Conservation (phyloP, 1,140 invertebrate species). For the Listronotus bonariensis region DNA sequence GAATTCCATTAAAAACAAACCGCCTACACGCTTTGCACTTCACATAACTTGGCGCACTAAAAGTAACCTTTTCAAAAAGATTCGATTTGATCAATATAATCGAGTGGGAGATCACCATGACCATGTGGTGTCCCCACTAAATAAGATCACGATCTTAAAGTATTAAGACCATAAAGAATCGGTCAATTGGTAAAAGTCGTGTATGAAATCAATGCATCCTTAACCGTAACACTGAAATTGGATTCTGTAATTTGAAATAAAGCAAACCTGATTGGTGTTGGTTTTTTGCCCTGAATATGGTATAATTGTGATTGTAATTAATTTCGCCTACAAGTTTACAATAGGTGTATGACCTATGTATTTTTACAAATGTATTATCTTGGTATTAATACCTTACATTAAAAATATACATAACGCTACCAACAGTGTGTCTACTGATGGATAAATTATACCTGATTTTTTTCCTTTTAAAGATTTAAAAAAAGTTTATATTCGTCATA, state of each 20-base stretch:
- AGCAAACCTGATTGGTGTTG: too few relatives aligned
- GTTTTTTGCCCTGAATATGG: too few relatives aligned
- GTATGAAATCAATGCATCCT: slow-evolving; percentile 24
- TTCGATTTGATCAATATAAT: slow-evolving; percentile 16
- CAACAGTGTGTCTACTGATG: too few relatives aligned
- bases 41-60: slow-evolving; percentile 10
- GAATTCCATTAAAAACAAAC: slow-evolving; percentile 15
- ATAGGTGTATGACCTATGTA: too few relatives aligned
- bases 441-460: too few relatives aligned
- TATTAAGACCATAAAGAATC: slow-evolving; percentile 27
- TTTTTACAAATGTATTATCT: too few relatives aligned
- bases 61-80: slow-evolving; percentile 12
- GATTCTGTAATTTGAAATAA: slow-evolving; percentile 10
- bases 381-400: too few relatives aligned
- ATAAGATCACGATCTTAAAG: slow-evolving; percentile 25
- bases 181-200: slow-evolving; percentile 27
- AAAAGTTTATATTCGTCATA: too few relatives aligned
- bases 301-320: too few relatives aligned
- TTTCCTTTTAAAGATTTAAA: too few relatives aligned
- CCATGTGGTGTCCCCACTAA: slow-evolving; percentile 28
- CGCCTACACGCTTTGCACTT: slow-evolving; percentile 20
- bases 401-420: too few relatives aligned
- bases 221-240: slow-evolving; percentile 12
- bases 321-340: too few relatives aligned
- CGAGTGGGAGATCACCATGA: slow-evolving; percentile 24